These are phyloP conservation scores for Crotalus viridis DNA, from an alignment of 2,113 vertebrate genomes.

Conservation along the genomic window DNA sequence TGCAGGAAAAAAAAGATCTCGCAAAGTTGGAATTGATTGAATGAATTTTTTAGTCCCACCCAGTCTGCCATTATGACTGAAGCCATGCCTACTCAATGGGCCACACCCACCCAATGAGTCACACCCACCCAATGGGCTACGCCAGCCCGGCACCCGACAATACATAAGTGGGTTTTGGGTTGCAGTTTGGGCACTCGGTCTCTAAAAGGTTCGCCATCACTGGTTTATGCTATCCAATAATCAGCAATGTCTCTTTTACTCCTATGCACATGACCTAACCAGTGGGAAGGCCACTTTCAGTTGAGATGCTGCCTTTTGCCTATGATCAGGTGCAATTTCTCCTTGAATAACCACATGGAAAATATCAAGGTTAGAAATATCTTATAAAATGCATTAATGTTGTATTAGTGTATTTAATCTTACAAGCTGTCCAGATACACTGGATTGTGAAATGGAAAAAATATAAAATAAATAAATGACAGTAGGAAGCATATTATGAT, in stretches of 20 bases:
- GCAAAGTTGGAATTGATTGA: too few relatives aligned
- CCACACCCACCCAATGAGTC: too few relatives aligned
- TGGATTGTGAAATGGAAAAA: background rate
- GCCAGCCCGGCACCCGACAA: too few relatives aligned
- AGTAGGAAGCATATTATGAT: background rate
- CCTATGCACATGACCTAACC: background rate
- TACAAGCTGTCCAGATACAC: background rate
- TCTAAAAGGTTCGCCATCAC: too few relatives aligned
- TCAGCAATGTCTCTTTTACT: background rate
- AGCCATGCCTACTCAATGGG: too few relatives aligned
- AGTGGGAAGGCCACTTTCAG: background rate
- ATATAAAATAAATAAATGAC: background rate
- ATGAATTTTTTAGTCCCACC: too few relatives aligned
- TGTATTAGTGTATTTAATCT: background rate
- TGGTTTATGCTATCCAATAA: background rate
- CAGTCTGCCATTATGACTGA: too few relatives aligned
- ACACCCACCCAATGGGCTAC: too few relatives aligned
- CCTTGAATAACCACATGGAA: slow-evolving; percentile 20
- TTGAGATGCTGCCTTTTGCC: slow-evolving; percentile 15
- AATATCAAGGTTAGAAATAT: background rate
- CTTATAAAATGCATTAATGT: background rate
- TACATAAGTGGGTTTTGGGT: too few relatives aligned
- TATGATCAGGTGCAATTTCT: background rate
- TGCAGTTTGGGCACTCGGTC: too few relatives aligned
- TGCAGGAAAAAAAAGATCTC: too few relatives aligned